These are phyloP conservation scores for Drosophila monieri DNA, from an alignment of 2,888 invertebrate genomes.

Conservation along the genomic window DNA sequence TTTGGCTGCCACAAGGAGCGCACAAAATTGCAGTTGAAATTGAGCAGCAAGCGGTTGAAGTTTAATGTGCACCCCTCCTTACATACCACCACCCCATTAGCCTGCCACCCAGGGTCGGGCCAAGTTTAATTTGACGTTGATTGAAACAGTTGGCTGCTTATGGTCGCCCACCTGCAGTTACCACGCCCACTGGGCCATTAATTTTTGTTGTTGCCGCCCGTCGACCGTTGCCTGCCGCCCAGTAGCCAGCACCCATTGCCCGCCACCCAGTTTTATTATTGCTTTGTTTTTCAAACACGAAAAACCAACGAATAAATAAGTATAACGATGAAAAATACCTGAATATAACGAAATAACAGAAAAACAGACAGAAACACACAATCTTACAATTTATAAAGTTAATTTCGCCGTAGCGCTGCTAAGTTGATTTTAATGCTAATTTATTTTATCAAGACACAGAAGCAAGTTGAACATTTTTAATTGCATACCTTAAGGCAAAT, in stretches of 20 bases:
- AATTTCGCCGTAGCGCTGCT: conserved; percentile 55
- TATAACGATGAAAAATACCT: conserved; percentile 40
- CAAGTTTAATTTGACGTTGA: conserved; percentile 78
- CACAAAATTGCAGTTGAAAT: conserved; percentile 53
- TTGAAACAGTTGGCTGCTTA: conserved; percentile 67
- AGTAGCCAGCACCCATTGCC: neutral
- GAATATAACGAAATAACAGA: conserved; percentile 28
- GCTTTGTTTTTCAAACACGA: conserved; percentile 41
- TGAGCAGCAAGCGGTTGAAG: conserved; percentile 46
- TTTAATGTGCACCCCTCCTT: conserved; percentile 29
- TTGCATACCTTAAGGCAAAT: conserved; percentile 52
- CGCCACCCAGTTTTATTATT: conserved; percentile 13
- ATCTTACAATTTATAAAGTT: conserved; percentile 66
- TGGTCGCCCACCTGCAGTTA: conserved; percentile 21
- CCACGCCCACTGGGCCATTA: conserved; percentile 38
- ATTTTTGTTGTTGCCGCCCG: conserved; percentile 24
- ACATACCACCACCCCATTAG: neutral
- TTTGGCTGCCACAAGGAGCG: conserved; percentile 4
- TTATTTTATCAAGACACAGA: conserved; percentile 59
- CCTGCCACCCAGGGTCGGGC: conserved; percentile 18
- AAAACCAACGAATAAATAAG: conserved; percentile 44
- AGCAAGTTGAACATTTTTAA: conserved; percentile 38
- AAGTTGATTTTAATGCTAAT: conserved; percentile 72
- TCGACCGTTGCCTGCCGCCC: no score
- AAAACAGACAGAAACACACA: conserved; percentile 48